phyloP scores from a whole-genome alignment of 2,888 invertebrate species.

The Eupeodes luniger region DNA sequence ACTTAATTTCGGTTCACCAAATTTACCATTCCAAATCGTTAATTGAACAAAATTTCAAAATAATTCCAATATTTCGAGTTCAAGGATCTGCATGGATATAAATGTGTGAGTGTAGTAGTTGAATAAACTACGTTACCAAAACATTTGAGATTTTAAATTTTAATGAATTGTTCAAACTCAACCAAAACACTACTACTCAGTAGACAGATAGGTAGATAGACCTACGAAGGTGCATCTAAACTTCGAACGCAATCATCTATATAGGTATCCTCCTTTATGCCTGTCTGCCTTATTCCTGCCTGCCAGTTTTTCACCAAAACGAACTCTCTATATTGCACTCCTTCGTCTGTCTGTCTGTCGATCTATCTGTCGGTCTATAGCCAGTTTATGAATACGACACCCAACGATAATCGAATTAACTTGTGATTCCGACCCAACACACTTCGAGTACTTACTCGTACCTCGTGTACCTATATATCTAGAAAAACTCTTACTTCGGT shows the following conservation, averaged over 20 bases:
- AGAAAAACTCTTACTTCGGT: conserved; percentile 35
- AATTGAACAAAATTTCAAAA: conserved; percentile 18
- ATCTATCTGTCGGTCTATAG: conserved; percentile 29
- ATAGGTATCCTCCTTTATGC: neutral
- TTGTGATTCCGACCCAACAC: conserved; percentile 62
- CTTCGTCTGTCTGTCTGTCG: neutral
- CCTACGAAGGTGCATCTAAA: neutral
- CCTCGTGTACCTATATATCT: neutral
- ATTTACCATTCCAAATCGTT: neutral
- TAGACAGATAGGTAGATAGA: neutral
- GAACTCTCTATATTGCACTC: conserved; percentile 21
- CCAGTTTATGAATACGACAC: conserved; percentile 64
- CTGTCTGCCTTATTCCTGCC: neutral
- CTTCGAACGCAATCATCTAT: conserved; percentile 19
- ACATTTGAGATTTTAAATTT: conserved; percentile 42
- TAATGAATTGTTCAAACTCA: conserved; percentile 36
- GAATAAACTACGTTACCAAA: conserved; percentile 24
- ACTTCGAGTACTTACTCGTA: conserved; percentile 26
- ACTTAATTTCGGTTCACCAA: conserved; percentile 32
- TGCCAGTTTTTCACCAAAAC: neutral
- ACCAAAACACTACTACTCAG: neutral
- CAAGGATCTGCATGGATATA: neutral
- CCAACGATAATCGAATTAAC: conserved; percentile 67
- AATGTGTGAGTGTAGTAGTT: neutral
- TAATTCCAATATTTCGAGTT: conserved; percentile 28